These are phyloP conservation scores for Meriones psammophilus DNA, from an alignment of 2,797 vertebrate genomes.

Conservation along the genomic window DNA sequence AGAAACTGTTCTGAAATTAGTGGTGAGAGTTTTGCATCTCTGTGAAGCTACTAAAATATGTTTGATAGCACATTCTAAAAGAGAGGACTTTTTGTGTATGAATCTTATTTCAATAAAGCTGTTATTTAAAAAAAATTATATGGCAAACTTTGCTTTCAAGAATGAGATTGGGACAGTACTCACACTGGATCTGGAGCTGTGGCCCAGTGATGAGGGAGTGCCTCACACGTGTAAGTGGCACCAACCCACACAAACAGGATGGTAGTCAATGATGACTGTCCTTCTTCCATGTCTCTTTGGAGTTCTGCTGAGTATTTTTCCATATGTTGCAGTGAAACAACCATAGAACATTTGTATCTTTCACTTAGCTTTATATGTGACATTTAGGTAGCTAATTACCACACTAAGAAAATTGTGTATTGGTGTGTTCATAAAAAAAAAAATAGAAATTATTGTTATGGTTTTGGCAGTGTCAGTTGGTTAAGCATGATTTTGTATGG, in stretches of 20 bases:
- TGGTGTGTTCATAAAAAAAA: background rate
- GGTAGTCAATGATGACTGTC: background rate
- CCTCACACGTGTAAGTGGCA: fast-evolving
- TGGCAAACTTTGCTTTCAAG: background rate
- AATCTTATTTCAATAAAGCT: constrained; percentile 52
- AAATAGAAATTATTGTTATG: constrained; percentile 1
- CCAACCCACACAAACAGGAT: background rate
- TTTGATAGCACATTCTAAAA: background rate
- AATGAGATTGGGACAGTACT: background rate
- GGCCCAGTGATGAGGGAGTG: no score
- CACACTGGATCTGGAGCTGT: fast-evolving
- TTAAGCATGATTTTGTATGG: constrained; percentile 22
- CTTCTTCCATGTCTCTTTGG: background rate
- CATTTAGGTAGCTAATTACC: background rate
- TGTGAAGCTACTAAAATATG: background rate
- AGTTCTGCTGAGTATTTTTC: background rate
- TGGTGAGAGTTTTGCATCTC: background rate
- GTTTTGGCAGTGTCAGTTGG: background rate
- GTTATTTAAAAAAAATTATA: background rate
- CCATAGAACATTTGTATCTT: background rate
- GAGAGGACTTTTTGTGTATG: background rate
- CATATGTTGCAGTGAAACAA: background rate
- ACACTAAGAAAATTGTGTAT: background rate
- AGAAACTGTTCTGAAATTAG: constrained; percentile 52
- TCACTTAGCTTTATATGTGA: background rate